Conservation (phyloP, 2,888 invertebrate species). For the Neoitamus cyanurus region DNA sequence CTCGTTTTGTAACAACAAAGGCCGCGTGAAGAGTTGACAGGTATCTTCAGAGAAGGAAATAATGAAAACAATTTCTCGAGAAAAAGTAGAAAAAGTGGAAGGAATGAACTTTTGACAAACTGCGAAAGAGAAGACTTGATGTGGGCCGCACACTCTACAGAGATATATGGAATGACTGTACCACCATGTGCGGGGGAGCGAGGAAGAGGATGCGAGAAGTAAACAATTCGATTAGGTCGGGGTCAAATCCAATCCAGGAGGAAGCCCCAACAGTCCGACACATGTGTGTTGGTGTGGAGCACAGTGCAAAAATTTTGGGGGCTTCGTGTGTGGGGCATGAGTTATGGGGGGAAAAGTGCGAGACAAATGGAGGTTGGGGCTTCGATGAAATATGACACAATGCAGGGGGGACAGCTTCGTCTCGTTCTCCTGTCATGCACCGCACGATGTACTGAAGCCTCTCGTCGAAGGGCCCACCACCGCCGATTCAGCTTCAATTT, state of each 20-base stretch:
- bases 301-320: neutral
- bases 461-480: neutral
- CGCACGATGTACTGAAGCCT: neutral
- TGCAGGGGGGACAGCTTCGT: neutral
- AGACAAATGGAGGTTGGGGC: slow-evolving; percentile 2
- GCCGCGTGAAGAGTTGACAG: slow-evolving; percentile 26
- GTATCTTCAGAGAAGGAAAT: slow-evolving; percentile 21
- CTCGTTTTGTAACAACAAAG: neutral
- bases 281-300: neutral
- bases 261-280: neutral
- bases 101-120: slow-evolving; percentile 43
- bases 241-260: neutral
- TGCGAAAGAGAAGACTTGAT: slow-evolving; percentile 28
- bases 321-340: neutral
- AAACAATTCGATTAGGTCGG: slow-evolving; percentile 36
- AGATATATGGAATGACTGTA: neutral
- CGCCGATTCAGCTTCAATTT: neutral
- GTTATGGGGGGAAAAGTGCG: neutral
- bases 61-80: slow-evolving; percentile 19
- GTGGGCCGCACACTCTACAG: neutral
- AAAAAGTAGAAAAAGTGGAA: neutral
- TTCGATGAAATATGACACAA: neutral
- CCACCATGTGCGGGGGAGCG: neutral
- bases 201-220: slow-evolving; percentile 7
- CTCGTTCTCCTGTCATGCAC: neutral